Conservation (phyloP, 2,888 invertebrate species). For the Pyrochroa serraticornis region DNA sequence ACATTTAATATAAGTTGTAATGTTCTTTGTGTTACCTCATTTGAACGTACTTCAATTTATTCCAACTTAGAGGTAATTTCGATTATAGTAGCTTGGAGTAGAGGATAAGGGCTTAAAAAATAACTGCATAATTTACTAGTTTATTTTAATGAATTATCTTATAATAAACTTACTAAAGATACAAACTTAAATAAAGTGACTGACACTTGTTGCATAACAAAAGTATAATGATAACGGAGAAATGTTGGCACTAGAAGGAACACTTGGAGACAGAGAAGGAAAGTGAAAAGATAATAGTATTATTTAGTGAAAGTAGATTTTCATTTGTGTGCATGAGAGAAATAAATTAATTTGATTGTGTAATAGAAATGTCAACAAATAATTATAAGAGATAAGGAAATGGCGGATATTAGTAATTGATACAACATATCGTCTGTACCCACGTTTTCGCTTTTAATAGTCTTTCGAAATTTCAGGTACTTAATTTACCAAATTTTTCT, state of each 20-base stretch:
- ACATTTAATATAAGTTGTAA: too few species aligned
- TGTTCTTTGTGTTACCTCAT: too few species aligned
- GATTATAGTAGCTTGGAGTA: too few species aligned
- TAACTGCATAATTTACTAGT: too few species aligned
- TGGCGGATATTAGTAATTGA: not conserved
- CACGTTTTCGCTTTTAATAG: not conserved
- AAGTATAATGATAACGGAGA: slow-evolving; percentile 15
- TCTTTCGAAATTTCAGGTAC: slow-evolving; percentile 13
- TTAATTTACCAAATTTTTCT: not conserved
- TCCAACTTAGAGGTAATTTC: too few species aligned
- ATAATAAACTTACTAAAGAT: not conserved
- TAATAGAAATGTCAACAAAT: slow-evolving; percentile 24
- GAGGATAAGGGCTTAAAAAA: too few species aligned
- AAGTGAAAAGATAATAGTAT: slow-evolving; percentile 15
- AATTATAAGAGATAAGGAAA: slow-evolving; percentile 8
- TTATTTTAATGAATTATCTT: not conserved
- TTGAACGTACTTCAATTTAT: too few species aligned
- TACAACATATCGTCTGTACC: slow-evolving; percentile 18
- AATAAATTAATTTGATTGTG: slow-evolving; percentile 33
- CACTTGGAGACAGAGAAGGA: slow-evolving; percentile 28
- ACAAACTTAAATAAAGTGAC: slow-evolving; percentile 19
- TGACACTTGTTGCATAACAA: slow-evolving; percentile 23
- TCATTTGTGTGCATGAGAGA: slow-evolving; percentile 13
- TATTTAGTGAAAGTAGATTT: slow-evolving; percentile 30
- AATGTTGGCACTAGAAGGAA: slow-evolving; percentile 36